A percentile compares a stretch with the other conserved stretches of the same genome.
Conservation (phyloP, 2,797 vertebrate genomes). For the Prionace glauca region DNA sequence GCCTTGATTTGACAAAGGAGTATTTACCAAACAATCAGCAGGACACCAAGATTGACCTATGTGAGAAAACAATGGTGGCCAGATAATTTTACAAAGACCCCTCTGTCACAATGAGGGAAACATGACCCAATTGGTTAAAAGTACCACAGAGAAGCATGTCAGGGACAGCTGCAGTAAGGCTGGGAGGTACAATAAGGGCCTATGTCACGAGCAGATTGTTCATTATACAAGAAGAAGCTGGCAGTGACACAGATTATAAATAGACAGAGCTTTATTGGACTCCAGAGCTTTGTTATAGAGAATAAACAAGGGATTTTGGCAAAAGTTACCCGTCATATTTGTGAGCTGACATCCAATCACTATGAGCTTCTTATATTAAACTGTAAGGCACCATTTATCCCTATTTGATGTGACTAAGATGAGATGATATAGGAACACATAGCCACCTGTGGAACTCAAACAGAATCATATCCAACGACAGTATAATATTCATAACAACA, state of each 20-base stretch:
- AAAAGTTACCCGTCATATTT: not conserved
- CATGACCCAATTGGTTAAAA: not conserved
- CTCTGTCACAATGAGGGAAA: conserved; percentile 24
- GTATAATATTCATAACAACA: not conserved
- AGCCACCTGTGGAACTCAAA: not conserved
- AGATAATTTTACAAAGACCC: not conserved
- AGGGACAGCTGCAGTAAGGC: conserved; percentile 16
- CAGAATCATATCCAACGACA: not conserved
- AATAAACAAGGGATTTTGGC: not conserved
- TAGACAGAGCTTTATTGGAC: not conserved
- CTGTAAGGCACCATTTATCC: not conserved
- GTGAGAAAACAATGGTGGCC: not conserved
- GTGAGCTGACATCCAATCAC: not conserved
- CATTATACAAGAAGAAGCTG: conserved; percentile 16
- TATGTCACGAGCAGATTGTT: conserved; percentile 17
- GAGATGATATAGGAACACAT: not conserved
- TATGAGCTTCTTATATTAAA: not conserved
- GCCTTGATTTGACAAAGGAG: conserved; percentile 20
- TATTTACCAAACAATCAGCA: conserved; percentile 15
- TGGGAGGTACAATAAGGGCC: conserved; percentile 8
- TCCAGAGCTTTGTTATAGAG: not conserved
- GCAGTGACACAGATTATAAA: conserved; percentile 17
- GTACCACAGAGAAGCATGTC: not conserved
- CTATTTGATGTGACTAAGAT: not conserved
- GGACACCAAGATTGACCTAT: not conserved